Evolutionary conservation across 30 jellyfish, hydroid and myxozoan species (phyloP).

Genomic region (Aurelia sp.): DNA sequence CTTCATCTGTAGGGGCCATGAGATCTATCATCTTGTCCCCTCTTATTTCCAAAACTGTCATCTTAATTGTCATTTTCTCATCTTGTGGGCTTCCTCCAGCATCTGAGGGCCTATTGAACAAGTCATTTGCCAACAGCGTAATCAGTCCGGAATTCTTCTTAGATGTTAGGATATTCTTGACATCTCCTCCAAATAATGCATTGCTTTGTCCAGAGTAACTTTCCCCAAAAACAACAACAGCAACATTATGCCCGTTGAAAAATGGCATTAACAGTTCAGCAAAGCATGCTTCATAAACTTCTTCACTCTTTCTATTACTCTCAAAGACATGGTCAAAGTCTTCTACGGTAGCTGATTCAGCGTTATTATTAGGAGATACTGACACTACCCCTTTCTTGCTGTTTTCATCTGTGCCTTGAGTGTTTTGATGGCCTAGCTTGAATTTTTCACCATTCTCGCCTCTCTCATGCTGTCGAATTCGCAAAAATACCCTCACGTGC

Average conservation of each 20-base stretch:
- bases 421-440: slow-evolving; percentile 5
- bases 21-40: slow-evolving; percentile 16
- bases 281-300: slow-evolving; percentile 34
- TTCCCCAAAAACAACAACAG: slow-evolving; percentile 55
- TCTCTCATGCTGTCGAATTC: slow-evolving; percentile 29
- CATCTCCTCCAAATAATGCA: slow-evolving; percentile 62
- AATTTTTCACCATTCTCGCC: slow-evolving; percentile 65
- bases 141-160: slow-evolving; percentile 45
- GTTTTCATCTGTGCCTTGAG: not conserved
- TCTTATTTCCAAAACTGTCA: slow-evolving; percentile 22
- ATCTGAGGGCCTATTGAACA: slow-evolving; percentile 1
- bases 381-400: slow-evolving; percentile 11
- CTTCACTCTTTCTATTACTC: slow-evolving; percentile 41
- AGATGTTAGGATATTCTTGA: slow-evolving; percentile 35
- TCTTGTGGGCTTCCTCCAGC: not conserved
- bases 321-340: slow-evolving; percentile 53
- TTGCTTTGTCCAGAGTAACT: slow-evolving; percentile 47
- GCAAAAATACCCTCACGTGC: slow-evolving; percentile 39
- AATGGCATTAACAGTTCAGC: slow-evolving; percentile 29
- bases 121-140: slow-evolving; percentile 25
- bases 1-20: not conserved
- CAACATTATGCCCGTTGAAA: slow-evolving; percentile 41
- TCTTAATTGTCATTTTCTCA: slow-evolving; percentile 4
- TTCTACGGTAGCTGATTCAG: not conserved
- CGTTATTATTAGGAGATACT: not conserved